phyloP scores from a whole-genome alignment of 2,888 invertebrate species.

The Caenorhabditis sp. region DNA sequence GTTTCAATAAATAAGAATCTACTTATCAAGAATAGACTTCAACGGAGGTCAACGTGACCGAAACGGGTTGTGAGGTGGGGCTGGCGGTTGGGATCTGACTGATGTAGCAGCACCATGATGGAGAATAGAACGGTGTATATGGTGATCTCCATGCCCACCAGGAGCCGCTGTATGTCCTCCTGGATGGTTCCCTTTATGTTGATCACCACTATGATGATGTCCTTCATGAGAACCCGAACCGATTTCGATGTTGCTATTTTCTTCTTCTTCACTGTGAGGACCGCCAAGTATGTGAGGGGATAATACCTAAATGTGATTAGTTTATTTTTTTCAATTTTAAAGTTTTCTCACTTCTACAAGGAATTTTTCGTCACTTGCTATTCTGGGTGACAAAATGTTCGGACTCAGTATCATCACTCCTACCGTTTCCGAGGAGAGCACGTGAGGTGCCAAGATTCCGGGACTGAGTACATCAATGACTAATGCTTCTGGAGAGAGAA shows the following conservation, averaged over 20 bases:
- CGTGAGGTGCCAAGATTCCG: constrained; percentile 73
- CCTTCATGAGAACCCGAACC: constrained; percentile 56
- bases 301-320: constrained; percentile 58
- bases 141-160: constrained; percentile 15
- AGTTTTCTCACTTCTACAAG: constrained; percentile 69
- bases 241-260: constrained; percentile 69
- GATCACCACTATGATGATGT: constrained; percentile 21
- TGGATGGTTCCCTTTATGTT: constrained; percentile 11
- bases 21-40: too few species aligned
- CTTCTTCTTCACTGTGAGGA: constrained; percentile 74
- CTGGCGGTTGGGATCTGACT: constrained; percentile 25
- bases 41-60: too few species aligned
- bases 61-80: constrained; percentile 33
- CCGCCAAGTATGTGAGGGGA: constrained; percentile 77
- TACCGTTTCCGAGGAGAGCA: constrained; percentile 72
- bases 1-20: too few species aligned
- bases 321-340: neutral
- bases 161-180: neutral
- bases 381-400: constrained; percentile 77
- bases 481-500: constrained; percentile 77
- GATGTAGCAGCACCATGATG: constrained; percentile 45
- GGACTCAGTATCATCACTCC: constrained; percentile 78
- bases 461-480: constrained; percentile 79
- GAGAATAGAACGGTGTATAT: constrained; percentile 42
- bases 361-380: constrained; percentile 74